These are phyloP conservation scores for Nephrotoma flavescens DNA, from an alignment of 2,888 invertebrate species.

Conservation along the genomic window DNA sequence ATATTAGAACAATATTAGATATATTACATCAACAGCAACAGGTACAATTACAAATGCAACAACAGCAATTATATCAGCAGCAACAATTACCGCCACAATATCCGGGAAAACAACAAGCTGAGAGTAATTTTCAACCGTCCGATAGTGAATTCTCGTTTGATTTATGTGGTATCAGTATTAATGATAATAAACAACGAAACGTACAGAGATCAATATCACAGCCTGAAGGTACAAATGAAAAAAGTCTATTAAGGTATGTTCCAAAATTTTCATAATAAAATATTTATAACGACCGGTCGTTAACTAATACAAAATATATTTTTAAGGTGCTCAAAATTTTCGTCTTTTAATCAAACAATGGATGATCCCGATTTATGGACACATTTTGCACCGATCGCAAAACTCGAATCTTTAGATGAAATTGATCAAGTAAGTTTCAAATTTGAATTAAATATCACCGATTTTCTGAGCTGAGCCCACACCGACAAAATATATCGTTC, in stretches of 20 bases:
- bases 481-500: constrained; percentile 8
- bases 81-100: constrained; percentile 16
- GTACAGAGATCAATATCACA: constrained; percentile 22
- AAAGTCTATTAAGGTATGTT: constrained; percentile 18
- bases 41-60: constrained; percentile 17
- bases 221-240: constrained; percentile 20
- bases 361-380: constrained; percentile 22
- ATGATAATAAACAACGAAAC: constrained; percentile 17
- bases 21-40: constrained; percentile 21
- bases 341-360: constrained; percentile 22
- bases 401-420: constrained; percentile 49
- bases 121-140: constrained; percentile 18
- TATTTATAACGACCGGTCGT: background rate
- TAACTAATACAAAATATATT: background rate
- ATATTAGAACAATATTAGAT: constrained; percentile 20
- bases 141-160: constrained; percentile 23
- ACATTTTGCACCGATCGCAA: constrained; percentile 42
- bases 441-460: constrained; percentile 3
- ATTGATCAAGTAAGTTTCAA: constrained; percentile 32
- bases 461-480: background rate
- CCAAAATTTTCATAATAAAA: background rate
- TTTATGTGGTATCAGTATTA: constrained; percentile 15
- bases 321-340: constrained; percentile 21
- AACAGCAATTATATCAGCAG: constrained; percentile 17
- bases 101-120: constrained; percentile 14